phyloP scores from a whole-genome alignment of 2,888 invertebrate genomes.

The Hydraecia micacea region DNA sequence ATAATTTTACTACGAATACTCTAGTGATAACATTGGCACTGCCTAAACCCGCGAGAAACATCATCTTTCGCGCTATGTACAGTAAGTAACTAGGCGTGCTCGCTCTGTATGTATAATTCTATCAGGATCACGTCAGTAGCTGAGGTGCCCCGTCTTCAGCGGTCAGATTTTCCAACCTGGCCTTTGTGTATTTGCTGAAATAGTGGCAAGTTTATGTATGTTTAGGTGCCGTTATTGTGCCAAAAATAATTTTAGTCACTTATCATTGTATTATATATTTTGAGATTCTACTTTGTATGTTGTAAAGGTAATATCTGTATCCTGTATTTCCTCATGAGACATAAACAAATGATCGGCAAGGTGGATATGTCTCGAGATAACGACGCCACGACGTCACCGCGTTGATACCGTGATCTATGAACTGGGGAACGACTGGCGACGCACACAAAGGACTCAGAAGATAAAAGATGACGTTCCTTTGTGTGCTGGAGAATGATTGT shows the following conservation, averaged over 20 bases:
- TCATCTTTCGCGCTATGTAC: not conserved
- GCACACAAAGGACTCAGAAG: slow-evolving; percentile 5
- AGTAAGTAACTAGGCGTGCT: not conserved
- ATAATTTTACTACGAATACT: not conserved
- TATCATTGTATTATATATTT: not conserved
- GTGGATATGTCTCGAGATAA: too few species aligned
- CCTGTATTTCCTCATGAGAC: slow-evolving; percentile 2
- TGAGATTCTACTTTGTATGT: too few species aligned
- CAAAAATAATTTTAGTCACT: not conserved
- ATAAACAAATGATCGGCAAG: slow-evolving; percentile 20
- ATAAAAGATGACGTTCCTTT: slow-evolving; percentile 15
- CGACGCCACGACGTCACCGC: slow-evolving; percentile 2
- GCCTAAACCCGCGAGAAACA: not conserved
- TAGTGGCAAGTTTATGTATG: not conserved
- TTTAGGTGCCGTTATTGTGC: not conserved
- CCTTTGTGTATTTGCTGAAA: not conserved
- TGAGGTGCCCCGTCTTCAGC: not conserved
- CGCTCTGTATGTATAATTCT: not conserved
- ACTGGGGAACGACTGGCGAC: slow-evolving; percentile 1
- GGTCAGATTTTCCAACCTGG: not conserved
- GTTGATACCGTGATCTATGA: slow-evolving; percentile 20
- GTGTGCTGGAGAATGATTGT: slow-evolving; percentile 12
- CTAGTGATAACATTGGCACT: not conserved
- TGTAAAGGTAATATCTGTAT: too few species aligned
- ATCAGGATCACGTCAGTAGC: slow-evolving; percentile 9